A percentile compares a stretch with the other conserved stretches of the same genome.
These are phyloP conservation scores for Liopterus haemorrhoidalis DNA, from an alignment of 2,888 invertebrate genomes.

Conservation along the genomic window DNA sequence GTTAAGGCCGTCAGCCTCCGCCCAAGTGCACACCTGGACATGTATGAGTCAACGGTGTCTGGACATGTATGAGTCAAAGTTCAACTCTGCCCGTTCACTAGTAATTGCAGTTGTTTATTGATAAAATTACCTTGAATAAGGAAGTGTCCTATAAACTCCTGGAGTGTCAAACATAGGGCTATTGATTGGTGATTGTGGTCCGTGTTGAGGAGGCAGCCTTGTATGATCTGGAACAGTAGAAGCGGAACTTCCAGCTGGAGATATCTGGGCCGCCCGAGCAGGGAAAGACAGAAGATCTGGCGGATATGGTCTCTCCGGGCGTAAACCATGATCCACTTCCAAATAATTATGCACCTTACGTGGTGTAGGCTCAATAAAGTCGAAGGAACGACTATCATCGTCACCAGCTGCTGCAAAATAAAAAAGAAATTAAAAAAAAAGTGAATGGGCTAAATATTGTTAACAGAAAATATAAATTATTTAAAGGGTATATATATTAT, in stretches of 20 bases:
- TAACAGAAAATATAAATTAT: constrained; percentile 5
- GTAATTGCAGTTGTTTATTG: too few species aligned
- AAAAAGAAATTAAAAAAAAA: constrained; percentile 1
- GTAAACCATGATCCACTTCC: constrained; percentile 52
- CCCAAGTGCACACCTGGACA: too few species aligned
- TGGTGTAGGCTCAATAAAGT: constrained; percentile 56
- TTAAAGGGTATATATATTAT: constrained; percentile 3
- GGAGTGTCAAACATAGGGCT: constrained; percentile 63
- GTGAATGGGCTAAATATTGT: constrained; percentile 5
- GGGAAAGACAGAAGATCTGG: constrained; percentile 79
- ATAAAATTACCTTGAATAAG: too few species aligned
- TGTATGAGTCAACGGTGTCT: too few species aligned
- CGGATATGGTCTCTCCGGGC: constrained; percentile 60
- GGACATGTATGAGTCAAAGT: too few species aligned
- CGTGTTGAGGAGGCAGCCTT: constrained; percentile 49
- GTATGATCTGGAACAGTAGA: constrained; percentile 73
- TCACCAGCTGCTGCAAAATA: constrained; percentile 49
- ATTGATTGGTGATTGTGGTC: constrained; percentile 50
- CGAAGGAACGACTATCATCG: constrained; percentile 64
- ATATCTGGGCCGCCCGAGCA: constrained; percentile 62
- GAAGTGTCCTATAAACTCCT: constrained; percentile 69
- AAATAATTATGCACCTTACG: constrained; percentile 53
- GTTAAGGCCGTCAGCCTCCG: too few species aligned
- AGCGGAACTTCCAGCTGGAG: constrained; percentile 74
- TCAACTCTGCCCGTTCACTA: too few species aligned